These are phyloP conservation scores for Trilocha varians DNA, from an alignment of 2,888 invertebrate genomes.

Conservation along the genomic window DNA sequence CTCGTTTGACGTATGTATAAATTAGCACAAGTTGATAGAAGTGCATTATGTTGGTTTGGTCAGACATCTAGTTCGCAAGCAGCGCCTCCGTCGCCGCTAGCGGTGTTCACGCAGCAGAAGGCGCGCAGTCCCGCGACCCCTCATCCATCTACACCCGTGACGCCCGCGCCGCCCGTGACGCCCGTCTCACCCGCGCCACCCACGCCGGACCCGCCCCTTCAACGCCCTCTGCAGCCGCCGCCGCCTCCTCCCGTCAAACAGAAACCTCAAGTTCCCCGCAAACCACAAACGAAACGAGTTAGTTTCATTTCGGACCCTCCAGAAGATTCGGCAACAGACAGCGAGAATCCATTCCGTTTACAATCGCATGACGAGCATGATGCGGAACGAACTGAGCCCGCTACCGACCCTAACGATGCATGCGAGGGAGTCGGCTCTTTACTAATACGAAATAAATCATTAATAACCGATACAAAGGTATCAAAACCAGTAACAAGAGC, in stretches of 20 bases:
- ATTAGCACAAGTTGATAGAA: constrained; percentile 30
- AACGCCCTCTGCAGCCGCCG: constrained; percentile 33
- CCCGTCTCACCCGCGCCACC: constrained; percentile 17
- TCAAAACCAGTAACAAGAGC: constrained; percentile 40
- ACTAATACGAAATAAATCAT: constrained; percentile 55
- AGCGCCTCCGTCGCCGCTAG: constrained; percentile 52
- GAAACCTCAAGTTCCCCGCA: constrained; percentile 64
- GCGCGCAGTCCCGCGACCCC: constrained; percentile 33
- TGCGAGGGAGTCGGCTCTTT: constrained; percentile 52
- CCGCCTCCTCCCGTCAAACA: constrained; percentile 47
- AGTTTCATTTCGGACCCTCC: constrained; percentile 58
- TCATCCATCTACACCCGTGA: constrained; percentile 30
- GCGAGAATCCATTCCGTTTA: constrained; percentile 26
- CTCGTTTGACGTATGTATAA: constrained; percentile 23
- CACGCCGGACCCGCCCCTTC: constrained; percentile 21
- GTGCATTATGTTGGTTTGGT: constrained; percentile 63
- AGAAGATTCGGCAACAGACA: constrained; percentile 34
- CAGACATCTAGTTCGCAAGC: constrained; percentile 58
- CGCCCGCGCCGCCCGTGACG: constrained; percentile 30
- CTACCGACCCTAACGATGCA: constrained; percentile 61
- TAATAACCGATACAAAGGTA: constrained; percentile 38
- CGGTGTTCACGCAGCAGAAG: constrained; percentile 51
- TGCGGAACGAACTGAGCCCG: constrained; percentile 24
- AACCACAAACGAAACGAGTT: constrained; percentile 67
- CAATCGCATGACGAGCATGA: constrained; percentile 46